A percentile compares a stretch with the other conserved stretches of the same genome.
phyloP scores from a whole-genome alignment of 2,888 invertebrate species.

The Dusona sp. region DNA sequence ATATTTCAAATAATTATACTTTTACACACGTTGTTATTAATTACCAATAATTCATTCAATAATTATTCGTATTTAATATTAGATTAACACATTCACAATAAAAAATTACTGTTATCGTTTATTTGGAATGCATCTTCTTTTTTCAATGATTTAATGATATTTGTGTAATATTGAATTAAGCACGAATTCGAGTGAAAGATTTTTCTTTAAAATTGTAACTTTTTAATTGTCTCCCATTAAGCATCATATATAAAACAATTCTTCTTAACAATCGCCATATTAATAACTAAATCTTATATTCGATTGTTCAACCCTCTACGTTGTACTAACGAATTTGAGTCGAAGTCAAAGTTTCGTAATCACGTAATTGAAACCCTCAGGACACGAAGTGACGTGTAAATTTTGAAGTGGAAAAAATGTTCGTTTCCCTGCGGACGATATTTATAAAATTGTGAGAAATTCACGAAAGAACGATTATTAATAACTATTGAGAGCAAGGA shows the following conservation, averaged over 20 bases:
- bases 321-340: neutral
- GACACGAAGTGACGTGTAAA: neutral
- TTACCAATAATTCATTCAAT: neutral
- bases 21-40: neutral
- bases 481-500: slow-evolving; percentile 13
- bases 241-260: neutral
- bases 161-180: too few relatives aligned
- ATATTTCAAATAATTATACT: neutral
- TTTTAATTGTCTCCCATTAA: neutral
- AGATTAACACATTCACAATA: neutral
- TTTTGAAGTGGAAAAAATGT: neutral
- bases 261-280: neutral
- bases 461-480: neutral
- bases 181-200: neutral
- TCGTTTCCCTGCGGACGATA: neutral
- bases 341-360: neutral
- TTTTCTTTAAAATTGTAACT: neutral
- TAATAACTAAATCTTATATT: neutral
- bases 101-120: neutral
- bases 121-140: too few relatives aligned
- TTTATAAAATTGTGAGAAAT: slow-evolving; percentile 6
- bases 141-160: too few relatives aligned
- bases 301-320: neutral
- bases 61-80: neutral
- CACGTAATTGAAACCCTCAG: neutral